phyloP scores from a whole-genome alignment of 2,888 invertebrate species.

The Drosophila borborema region DNA sequence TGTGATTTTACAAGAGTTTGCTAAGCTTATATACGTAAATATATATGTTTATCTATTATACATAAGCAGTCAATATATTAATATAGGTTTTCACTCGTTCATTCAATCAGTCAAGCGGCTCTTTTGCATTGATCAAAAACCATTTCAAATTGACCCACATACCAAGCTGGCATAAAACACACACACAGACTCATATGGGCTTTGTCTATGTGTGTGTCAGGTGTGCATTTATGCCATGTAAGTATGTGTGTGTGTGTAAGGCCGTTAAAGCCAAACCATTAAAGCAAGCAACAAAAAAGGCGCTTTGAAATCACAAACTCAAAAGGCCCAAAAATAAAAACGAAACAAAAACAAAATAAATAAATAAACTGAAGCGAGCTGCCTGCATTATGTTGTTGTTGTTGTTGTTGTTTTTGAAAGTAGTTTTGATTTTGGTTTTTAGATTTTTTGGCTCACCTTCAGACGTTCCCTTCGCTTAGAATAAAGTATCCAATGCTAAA shows the following conservation, averaged over 20 bases:
- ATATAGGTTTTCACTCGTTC: constrained; percentile 22
- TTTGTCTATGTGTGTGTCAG: constrained; percentile 33
- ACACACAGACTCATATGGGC: background rate
- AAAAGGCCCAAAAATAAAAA: constrained; percentile 31
- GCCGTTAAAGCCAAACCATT: constrained; percentile 54
- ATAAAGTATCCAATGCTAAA: constrained; percentile 10
- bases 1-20: background rate
- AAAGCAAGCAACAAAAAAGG: constrained; percentile 54
- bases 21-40: background rate
- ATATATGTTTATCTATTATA: background rate
- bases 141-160: constrained; percentile 80
- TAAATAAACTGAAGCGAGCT: constrained; percentile 54
- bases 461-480: constrained; percentile 49
- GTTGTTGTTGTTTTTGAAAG: constrained; percentile 62
- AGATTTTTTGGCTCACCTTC: constrained; percentile 43
- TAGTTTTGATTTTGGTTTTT: constrained; percentile 57
- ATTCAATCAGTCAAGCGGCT: constrained; percentile 49
- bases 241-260: constrained; percentile 53
- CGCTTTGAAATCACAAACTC: constrained; percentile 52
- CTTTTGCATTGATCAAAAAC: constrained; percentile 67
- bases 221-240: constrained; percentile 53
- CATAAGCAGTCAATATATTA: constrained; percentile 15
- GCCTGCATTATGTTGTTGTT: constrained; percentile 58
- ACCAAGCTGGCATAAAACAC: constrained; percentile 68
- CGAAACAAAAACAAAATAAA: constrained; percentile 22